Conservation (phyloP, 2,797 vertebrate genomes). For the Cirrhinus mrigala region DNA sequence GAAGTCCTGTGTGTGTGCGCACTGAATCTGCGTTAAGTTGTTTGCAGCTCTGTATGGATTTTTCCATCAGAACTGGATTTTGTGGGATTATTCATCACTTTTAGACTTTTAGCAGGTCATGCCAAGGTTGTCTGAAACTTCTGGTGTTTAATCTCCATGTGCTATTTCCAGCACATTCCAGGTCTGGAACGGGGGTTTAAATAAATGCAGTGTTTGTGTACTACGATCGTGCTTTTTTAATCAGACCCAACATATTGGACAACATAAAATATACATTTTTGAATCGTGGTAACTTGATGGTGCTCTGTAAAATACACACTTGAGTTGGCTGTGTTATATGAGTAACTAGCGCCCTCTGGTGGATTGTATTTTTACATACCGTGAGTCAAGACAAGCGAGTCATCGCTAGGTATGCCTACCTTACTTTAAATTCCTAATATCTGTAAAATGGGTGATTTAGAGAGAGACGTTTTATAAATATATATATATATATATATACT, state of each 20-base stretch:
- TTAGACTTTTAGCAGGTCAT: slow-evolving; percentile 11
- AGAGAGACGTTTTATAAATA: too few species aligned
- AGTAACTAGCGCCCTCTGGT: slow-evolving; percentile 71
- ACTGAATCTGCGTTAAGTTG: slow-evolving; percentile 10
- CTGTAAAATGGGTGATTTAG: not conserved
- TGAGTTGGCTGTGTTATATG: not conserved
- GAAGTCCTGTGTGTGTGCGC: not conserved
- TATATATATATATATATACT: too few species aligned
- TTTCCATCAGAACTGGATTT: slow-evolving; percentile 10
- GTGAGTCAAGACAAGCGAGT: not conserved
- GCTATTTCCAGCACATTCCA: not conserved
- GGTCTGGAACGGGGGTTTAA: not conserved
- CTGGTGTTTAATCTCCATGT: not conserved
- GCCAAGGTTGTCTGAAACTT: slow-evolving; percentile 15
- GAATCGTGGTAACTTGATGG: not conserved
- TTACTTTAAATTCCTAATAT: not conserved
- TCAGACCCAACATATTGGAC: not conserved
- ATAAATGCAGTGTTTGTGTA: not conserved
- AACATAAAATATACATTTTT: not conserved
- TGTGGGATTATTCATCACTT: slow-evolving; percentile 20
- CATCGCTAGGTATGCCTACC: not conserved
- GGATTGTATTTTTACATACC: slow-evolving; percentile 52
- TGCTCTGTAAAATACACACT: not conserved
- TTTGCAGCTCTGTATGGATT: slow-evolving; percentile 31
- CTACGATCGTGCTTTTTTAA: not conserved